phyloP scores from a whole-genome alignment of 1,140 invertebrate genomes.

The Heliconius nattereri region DNA sequence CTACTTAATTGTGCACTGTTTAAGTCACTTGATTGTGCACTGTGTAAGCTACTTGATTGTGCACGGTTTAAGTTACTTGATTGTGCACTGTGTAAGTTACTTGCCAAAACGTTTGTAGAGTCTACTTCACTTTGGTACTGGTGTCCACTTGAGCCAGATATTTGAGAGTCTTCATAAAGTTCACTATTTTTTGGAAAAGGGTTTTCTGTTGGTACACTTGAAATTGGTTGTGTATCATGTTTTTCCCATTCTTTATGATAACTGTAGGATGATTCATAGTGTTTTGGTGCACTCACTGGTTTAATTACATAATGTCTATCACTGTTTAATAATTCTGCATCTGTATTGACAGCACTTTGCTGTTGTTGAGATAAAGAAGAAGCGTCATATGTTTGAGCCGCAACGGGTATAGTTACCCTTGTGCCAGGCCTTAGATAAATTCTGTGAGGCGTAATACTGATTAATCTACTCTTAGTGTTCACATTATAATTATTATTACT shows the following conservation, averaged over 20 bases:
- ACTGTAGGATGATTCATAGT: constrained; percentile 75
- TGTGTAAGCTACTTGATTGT: not conserved
- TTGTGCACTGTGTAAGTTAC: constrained; percentile 28
- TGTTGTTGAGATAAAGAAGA: constrained; percentile 46
- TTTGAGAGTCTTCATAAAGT: constrained; percentile 55
- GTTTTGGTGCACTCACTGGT: constrained; percentile 55
- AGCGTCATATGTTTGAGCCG: constrained; percentile 53
- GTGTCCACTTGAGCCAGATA: constrained; percentile 38
- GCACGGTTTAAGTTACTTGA: not conserved
- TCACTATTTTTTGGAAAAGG: constrained; percentile 65
- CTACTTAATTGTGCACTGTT: not conserved
- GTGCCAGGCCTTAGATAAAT: constrained; percentile 63
- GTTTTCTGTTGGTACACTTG: constrained; percentile 49
- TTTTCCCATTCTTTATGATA: constrained; percentile 79
- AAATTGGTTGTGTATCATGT: constrained; percentile 56
- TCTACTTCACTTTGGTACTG: constrained; percentile 46
- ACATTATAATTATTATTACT: constrained; percentile 29
- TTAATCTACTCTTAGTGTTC: constrained; percentile 45
- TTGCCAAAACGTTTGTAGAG: constrained; percentile 44
- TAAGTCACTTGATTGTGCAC: not conserved
- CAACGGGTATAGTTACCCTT: constrained; percentile 59
- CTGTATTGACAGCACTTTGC: constrained; percentile 53
- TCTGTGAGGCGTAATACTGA: constrained; percentile 54
- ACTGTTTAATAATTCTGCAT: constrained; percentile 52
- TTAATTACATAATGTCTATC: constrained; percentile 38